Evolutionary conservation across 1,140 invertebrate species (phyloP), one percentile per base, ranked within the genome.

Genomic region (Radopholus similis): DNA sequence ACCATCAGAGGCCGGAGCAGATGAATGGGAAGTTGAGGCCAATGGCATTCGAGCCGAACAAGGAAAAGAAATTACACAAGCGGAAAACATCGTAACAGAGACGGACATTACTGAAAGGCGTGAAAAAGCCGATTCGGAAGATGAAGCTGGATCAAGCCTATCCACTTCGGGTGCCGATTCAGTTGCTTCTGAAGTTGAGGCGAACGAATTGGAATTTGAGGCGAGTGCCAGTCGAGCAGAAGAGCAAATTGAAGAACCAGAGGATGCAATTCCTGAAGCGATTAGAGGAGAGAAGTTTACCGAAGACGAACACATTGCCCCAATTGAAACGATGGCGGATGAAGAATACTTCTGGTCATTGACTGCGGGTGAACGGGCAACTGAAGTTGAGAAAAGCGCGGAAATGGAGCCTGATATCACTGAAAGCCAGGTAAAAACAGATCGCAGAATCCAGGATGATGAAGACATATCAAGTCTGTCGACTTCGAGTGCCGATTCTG

Each of bases 221-320:
- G 9, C 21, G 0, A 42, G 4, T 18, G 21, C 18, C 30, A 37
- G 37, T 18, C 4, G 1, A 54, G 30, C 9, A 4, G 47, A 51
- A 4, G n/a, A 51, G 44, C 5, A 47, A 47, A 47, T n/a, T 15
- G 26, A 5, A 51, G 4, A 51, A 26, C 30, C n/a, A 26, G 4
- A 51, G 30, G 30, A 51, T 21, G 47, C n/a, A n/a, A n/a, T n/a
- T n/a, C n/a, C 3, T 2, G 11, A n/a, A n/a, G n/a, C n/a, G n/a
- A 56, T 56, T 32, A 2, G 28, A 56, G 28, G n/a, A 53, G 53
- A 8, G 18, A 21, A 13, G 13, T 8, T 9, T 21, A 13, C 47
- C 8, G 9, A 51, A 34, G 38, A 68, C 23, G 71, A 78, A 78
- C 69, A 74, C 42, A n/a, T 73, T 9, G 49, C 49, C 26, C 76